Evolutionary conservation across 2,113 vertebrate species (phyloP).

Genomic region (Mormyrus lacerda): DNA sequence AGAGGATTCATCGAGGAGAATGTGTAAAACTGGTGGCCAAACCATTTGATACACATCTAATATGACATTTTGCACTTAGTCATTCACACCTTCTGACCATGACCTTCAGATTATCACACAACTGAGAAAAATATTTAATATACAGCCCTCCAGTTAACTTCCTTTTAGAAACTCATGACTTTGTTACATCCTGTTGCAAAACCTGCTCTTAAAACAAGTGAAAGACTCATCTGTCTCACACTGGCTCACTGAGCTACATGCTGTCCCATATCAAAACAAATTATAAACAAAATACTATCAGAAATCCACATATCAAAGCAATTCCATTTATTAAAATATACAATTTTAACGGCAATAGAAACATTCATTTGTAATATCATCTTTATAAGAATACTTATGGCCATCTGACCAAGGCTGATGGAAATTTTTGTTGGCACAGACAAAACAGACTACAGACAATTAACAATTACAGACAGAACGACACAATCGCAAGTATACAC

Average conservation of each 20-base stretch:
- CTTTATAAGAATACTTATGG: not conserved
- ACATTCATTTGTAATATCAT: not conserved
- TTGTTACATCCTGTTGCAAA: not conserved
- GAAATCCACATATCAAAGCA: not conserved
- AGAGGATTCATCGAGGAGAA: not conserved
- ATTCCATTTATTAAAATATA: not conserved
- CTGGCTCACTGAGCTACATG: not conserved
- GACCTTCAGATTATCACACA: not conserved
- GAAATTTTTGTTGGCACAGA: not conserved
- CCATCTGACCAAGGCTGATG: not conserved
- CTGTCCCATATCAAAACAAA: not conserved
- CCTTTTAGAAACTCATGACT: conserved; percentile 1
- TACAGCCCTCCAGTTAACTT: not conserved
- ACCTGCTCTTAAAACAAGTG: not conserved
- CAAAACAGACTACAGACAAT: not conserved
- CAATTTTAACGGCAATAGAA: not conserved
- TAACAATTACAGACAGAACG: not conserved
- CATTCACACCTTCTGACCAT: not conserved
- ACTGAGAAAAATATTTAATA: not conserved
- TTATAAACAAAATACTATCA: not conserved
- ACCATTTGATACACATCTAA: not conserved
- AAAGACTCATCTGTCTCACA: not conserved
- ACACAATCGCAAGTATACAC: not conserved
- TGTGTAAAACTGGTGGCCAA: not conserved
- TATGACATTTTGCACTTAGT: not conserved